phyloP scores from a whole-genome alignment of 2,797 vertebrate genomes.

The Sebastes variabilis region DNA sequence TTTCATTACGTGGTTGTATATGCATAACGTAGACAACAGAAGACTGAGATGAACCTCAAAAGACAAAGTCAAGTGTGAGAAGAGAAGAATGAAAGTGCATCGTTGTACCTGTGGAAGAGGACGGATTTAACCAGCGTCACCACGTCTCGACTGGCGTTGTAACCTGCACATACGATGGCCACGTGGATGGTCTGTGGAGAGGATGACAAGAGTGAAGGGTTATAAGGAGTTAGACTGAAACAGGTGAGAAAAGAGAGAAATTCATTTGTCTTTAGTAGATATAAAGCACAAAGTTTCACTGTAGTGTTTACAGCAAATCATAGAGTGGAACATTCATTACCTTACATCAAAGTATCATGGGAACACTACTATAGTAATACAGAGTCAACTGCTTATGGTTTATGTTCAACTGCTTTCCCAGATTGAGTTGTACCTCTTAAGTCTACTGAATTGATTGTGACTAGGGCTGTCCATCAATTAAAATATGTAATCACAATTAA shows the following conservation, averaged over 20 bases:
- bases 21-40: too few relatives aligned
- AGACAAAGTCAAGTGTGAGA: background rate
- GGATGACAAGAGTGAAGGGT: background rate
- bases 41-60: too few relatives aligned
- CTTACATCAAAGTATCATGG: background rate
- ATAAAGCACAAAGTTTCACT: background rate
- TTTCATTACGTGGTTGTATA: background rate
- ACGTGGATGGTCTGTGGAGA: slow-evolving; percentile 92
- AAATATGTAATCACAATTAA: too few relatives aligned
- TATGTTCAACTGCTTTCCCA: too few relatives aligned
- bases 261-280: background rate
- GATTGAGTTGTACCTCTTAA: too few relatives aligned
- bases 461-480: too few relatives aligned
- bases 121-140: slow-evolving; percentile 98
- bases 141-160: slow-evolving; percentile 97
- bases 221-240: background rate
- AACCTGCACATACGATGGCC: slow-evolving; percentile 97
- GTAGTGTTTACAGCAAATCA: background rate
- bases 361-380: background rate
- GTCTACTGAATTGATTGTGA: too few relatives aligned
- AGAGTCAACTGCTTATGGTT: background rate
- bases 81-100: background rate
- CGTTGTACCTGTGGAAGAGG: slow-evolving; percentile 93
- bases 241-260: background rate
- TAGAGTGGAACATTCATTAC: background rate